These are phyloP conservation scores for Acanthococcus lagerstroemiae DNA, from an alignment of 2,888 invertebrate genomes.

Conservation along the genomic window DNA sequence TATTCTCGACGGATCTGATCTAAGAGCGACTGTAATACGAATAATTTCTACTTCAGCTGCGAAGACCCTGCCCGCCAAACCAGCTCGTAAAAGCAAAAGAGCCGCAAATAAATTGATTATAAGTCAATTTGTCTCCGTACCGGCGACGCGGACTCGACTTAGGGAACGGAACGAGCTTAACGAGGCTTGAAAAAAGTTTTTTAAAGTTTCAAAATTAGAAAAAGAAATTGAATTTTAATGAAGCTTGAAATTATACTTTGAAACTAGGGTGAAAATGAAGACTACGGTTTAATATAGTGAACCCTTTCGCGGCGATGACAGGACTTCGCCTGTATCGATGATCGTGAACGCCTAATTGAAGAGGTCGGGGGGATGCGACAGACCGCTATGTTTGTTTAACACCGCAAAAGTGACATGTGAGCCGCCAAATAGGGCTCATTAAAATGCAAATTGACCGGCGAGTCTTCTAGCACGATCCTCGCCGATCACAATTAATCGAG, in stretches of 20 bases:
- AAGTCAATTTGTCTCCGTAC: slow-evolving; percentile 23
- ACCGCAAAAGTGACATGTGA: slow-evolving; percentile 21
- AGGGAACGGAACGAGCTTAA: slow-evolving; percentile 16
- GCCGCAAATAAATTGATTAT: slow-evolving; percentile 30
- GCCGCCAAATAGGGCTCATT: slow-evolving; percentile 9
- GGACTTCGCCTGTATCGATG: not conserved
- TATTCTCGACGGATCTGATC: no score
- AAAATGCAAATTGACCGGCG: slow-evolving; percentile 24
- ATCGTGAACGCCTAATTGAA: not conserved
- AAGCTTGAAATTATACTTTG: slow-evolving; percentile 19
- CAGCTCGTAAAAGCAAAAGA: slow-evolving; percentile 14
- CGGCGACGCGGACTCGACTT: not conserved
- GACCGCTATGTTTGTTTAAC: slow-evolving; percentile 10
- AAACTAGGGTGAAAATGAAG: slow-evolving; percentile 21
- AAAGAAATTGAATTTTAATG: slow-evolving; percentile 31
- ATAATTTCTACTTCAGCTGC: no score
- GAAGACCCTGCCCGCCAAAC: not conserved
- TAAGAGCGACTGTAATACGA: no score
- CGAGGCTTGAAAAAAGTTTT: slow-evolving; percentile 28
- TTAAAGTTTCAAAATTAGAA: slow-evolving; percentile 30
- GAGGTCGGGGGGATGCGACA: not conserved
- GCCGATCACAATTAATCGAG: no score
- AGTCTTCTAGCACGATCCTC: no score
- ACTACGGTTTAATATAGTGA: not conserved
- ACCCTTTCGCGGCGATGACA: slow-evolving; percentile 11